Evolutionary conservation across 2,888 invertebrate genomes (phyloP).

Genomic region (Phytoseiulus persimilis): DNA sequence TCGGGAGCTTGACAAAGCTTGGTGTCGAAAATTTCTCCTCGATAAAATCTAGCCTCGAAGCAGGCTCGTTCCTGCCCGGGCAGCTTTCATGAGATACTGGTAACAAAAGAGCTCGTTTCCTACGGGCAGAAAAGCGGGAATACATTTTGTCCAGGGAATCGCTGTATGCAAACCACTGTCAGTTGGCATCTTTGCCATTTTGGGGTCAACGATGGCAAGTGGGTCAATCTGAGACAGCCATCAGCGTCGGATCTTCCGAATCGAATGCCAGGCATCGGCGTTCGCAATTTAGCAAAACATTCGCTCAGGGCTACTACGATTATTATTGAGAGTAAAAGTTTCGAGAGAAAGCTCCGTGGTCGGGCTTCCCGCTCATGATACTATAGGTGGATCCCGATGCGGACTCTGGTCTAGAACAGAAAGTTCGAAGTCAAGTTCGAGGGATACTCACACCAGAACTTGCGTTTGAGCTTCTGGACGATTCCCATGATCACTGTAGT

Average conservation of each 20-base stretch:
- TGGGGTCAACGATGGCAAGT: neutral
- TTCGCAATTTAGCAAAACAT: no score
- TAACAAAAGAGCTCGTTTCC: neutral
- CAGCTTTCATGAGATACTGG: neutral
- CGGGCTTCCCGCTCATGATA: no score
- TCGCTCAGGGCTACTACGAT: neutral
- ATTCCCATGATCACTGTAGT: neutral
- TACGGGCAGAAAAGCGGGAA: neutral
- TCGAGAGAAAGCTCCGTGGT: neutral
- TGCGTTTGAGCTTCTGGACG: conserved; percentile 30
- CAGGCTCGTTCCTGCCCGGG: neutral
- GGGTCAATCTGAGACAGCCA: neutral
- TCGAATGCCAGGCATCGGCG: neutral
- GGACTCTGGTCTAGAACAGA: no score
- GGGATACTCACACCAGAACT: conserved; percentile 31
- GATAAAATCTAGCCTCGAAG: neutral
- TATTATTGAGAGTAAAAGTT: neutral
- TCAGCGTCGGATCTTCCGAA: neutral
- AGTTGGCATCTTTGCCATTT: neutral
- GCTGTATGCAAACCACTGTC: neutral
- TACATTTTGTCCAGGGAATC: neutral
- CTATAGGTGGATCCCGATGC: no score
- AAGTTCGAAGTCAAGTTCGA: no score
- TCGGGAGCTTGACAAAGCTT: neutral
- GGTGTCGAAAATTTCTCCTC: neutral